Percentiles rank a stretch among this genome's conserved stretches.
Evolutionary conservation across 30 jellyfish, hydroid and myxozoan genomes (phyloP).

Genomic region (Mastigias papua): DNA sequence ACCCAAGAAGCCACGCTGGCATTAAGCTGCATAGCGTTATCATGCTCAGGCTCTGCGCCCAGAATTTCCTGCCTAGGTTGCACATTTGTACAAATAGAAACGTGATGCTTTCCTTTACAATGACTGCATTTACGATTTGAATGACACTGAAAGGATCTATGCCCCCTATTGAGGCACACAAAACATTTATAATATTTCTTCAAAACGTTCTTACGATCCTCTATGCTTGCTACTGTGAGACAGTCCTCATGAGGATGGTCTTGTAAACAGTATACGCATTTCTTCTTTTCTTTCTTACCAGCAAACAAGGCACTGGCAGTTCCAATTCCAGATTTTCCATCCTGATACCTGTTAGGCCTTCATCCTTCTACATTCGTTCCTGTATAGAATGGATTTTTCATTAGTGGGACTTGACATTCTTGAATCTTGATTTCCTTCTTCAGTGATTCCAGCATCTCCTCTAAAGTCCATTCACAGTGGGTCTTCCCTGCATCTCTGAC

Average conservation of each 20-base stretch:
- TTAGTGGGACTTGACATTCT: conserved; percentile 30
- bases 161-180: conserved; percentile 13
- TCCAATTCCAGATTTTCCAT: not conserved
- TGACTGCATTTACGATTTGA: not conserved
- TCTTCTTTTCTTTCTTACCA: conserved; percentile 6
- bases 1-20: conserved; percentile 12
- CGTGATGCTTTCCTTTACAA: conserved; percentile 19
- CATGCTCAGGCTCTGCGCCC: not conserved
- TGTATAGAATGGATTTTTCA: not conserved
- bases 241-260: conserved; percentile 44
- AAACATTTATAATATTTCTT: conserved; percentile 22
- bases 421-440: conserved; percentile 19
- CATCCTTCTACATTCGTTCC: not conserved
- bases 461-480: conserved; percentile 8
- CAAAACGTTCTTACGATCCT: conserved; percentile 13
- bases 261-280: conserved; percentile 27
- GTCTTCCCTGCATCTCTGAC: conserved; percentile 3
- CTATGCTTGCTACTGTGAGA: not conserved
- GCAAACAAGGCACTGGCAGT: conserved; percentile 18
- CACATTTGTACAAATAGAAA: not conserved
- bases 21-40: not conserved
- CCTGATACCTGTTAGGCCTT: not conserved
- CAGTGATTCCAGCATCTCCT: conserved; percentile 10
- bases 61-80: not conserved
- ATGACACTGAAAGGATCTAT: conserved; percentile 25